Conservation (phyloP, 1,140 invertebrate genomes). For the Trichoplusia ni region DNA sequence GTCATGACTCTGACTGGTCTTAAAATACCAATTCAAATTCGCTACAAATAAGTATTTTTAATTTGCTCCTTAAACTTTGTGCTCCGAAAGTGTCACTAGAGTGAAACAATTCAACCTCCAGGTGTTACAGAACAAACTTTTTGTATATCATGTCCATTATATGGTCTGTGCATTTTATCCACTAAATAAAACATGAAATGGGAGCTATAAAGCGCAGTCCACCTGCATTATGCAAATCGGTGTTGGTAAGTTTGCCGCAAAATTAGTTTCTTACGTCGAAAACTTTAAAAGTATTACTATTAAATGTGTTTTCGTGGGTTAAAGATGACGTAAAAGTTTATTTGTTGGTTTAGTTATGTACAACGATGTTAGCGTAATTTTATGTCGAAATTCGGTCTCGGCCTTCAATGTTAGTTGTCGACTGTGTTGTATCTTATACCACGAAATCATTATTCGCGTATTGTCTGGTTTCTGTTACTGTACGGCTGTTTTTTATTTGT, state of each 20-base stretch:
- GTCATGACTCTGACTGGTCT: no score
- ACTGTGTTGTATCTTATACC: no score
- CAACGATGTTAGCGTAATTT: neutral
- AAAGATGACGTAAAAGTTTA: neutral
- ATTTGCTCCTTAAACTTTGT: no score
- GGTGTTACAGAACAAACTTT: no score
- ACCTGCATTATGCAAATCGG: slow-evolving; percentile 24
- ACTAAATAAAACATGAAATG: slow-evolving; percentile 20
- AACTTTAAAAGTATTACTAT: neutral
- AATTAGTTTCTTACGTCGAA: slow-evolving; percentile 11
- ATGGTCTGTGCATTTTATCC: slow-evolving; percentile 11
- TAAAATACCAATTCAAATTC: no score
- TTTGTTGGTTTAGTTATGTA: neutral
- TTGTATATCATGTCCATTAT: slow-evolving; percentile 2
- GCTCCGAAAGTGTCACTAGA: no score
- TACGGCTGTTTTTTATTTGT: slow-evolving; percentile 1
- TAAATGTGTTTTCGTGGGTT: slow-evolving; percentile 1
- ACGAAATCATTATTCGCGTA: neutral
- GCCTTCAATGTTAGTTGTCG: neutral
- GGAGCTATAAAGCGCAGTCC: slow-evolving; percentile 15
- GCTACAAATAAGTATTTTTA: no score
- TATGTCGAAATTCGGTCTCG: slow-evolving; percentile 1
- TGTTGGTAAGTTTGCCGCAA: slow-evolving; percentile 10
- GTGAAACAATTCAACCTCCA: neutral
- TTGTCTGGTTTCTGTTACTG: slow-evolving; percentile 9